Percentiles rank a stretch among this genome's conserved stretches.
Conservation (phyloP, 37 sponge, comb jelly and placozoan genomes). For the Petrosia ficiformis region DNA sequence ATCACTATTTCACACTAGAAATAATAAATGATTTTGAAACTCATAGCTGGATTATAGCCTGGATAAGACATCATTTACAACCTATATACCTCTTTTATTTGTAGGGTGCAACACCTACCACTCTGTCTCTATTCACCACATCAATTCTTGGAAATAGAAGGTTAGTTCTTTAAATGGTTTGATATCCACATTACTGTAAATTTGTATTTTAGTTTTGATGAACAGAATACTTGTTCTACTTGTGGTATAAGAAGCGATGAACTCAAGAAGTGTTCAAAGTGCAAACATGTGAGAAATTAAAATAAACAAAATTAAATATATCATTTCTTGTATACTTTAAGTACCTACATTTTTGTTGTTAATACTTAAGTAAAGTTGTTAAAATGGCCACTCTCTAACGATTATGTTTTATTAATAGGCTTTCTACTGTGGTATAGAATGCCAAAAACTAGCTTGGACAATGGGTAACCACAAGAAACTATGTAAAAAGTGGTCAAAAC, state of each 20-base stretch:
- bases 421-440: conserved; percentile 55
- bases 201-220: background rate
- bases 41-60: too few relatives aligned
- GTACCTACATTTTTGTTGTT: too few relatives aligned
- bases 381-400: too few relatives aligned
- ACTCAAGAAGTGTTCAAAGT: conserved; percentile 52
- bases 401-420: conserved; percentile 26
- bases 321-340: too few relatives aligned
- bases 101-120: conserved; percentile 45
- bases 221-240: conserved; percentile 26
- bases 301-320: background rate
- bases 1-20: too few relatives aligned
- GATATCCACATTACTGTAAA: background rate
- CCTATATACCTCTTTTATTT: background rate
- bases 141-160: conserved; percentile 24
- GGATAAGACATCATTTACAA: too few relatives aligned
- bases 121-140: conserved; percentile 23
- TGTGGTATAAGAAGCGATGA: conserved; percentile 30
- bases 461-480: conserved; percentile 68
- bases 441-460: conserved; percentile 76
- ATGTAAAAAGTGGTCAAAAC: conserved; percentile 51
- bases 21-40: too few relatives aligned
- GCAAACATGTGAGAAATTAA: conserved; percentile 32
- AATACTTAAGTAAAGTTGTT: too few relatives aligned
- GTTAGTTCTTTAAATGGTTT: background rate